phyloP scores from a whole-genome alignment of 2,888 invertebrate species.

The Limulus polyphemus region DNA sequence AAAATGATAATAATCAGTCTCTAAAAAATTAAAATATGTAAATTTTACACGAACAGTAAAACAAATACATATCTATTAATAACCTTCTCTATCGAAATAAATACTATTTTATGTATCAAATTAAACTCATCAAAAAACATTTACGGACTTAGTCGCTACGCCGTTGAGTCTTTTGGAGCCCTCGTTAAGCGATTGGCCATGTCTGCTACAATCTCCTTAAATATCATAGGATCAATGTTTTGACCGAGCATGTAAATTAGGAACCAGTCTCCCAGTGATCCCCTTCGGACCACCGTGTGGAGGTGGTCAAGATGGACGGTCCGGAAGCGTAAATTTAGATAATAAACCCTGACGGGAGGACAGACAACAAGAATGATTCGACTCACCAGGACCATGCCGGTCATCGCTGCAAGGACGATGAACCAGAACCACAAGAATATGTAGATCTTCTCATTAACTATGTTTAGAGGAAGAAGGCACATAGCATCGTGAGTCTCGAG shows the following conservation, averaged over 20 bases:
- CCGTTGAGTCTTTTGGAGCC: constrained; percentile 23
- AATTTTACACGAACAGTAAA: too few relatives aligned
- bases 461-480: constrained; percentile 81
- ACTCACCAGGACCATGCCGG: constrained; percentile 69
- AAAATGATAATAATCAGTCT: too few relatives aligned
- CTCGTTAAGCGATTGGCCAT: constrained; percentile 44
- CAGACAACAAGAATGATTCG: constrained; percentile 67
- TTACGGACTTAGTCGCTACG: too few relatives aligned
- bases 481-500: constrained; percentile 63
- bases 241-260: constrained; percentile 87
- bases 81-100: too few relatives aligned
- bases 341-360: constrained; percentile 81
- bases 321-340: constrained; percentile 74
- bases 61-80: too few relatives aligned
- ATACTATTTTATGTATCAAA: too few relatives aligned
- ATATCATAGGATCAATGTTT: constrained; percentile 85
- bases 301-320: constrained; percentile 77
- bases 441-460: constrained; percentile 91
- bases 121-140: too few relatives aligned
- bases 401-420: constrained; percentile 68
- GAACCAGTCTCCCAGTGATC: constrained; percentile 93
- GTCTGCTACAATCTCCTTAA: constrained; percentile 72
- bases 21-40: too few relatives aligned
- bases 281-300: constrained; percentile 75
- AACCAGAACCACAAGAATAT: constrained; percentile 91